Evolutionary conservation across 2,113 vertebrate genomes (phyloP).

Genomic region (Coturnix japonica): DNA sequence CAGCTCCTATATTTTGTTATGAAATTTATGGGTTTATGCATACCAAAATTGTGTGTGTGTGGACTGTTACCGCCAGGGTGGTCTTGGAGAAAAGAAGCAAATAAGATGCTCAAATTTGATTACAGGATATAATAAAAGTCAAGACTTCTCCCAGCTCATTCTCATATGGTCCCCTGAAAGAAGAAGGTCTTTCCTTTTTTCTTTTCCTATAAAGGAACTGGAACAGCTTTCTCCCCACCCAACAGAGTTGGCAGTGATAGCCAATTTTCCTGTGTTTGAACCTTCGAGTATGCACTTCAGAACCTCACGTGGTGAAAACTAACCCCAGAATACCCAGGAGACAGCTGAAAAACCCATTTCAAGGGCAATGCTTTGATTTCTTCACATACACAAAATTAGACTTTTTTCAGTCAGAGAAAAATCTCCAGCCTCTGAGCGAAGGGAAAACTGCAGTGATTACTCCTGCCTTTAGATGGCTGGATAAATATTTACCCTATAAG

Average conservation of each 20-base stretch:
- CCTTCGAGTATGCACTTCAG: constrained; percentile 67
- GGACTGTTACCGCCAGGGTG: constrained; percentile 64
- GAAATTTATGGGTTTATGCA: constrained; percentile 70
- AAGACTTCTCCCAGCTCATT: constrained; percentile 61
- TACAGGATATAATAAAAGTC: constrained; percentile 75
- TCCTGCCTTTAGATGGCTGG: constrained; percentile 62
- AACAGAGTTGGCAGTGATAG: constrained; percentile 46
- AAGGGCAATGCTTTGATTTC: constrained; percentile 57
- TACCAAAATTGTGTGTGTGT: constrained; percentile 64
- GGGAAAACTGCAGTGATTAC: constrained; percentile 60
- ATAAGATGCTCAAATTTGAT: constrained; percentile 72
- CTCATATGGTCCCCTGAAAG: constrained; percentile 43
- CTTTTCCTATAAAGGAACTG: constrained; percentile 44
- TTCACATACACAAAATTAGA: constrained; percentile 58
- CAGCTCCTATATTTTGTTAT: constrained; percentile 63
- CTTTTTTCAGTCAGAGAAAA: constrained; percentile 36
- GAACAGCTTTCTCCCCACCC: constrained; percentile 64
- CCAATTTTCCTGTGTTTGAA: constrained; percentile 69
- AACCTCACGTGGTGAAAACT: constrained; percentile 71
- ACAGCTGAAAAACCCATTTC: constrained; percentile 67
- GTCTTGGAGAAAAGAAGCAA: constrained; percentile 67
- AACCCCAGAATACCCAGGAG: constrained; percentile 65
- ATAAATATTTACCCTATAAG: constrained; percentile 70
- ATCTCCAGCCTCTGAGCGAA: constrained; percentile 56
- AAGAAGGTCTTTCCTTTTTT: not conserved